A percentile compares a stretch with the other conserved stretches of the same genome.
phyloP scores from a whole-genome alignment of 92 coral and sea anemone genomes.

The Umimayanthus kanabou region DNA sequence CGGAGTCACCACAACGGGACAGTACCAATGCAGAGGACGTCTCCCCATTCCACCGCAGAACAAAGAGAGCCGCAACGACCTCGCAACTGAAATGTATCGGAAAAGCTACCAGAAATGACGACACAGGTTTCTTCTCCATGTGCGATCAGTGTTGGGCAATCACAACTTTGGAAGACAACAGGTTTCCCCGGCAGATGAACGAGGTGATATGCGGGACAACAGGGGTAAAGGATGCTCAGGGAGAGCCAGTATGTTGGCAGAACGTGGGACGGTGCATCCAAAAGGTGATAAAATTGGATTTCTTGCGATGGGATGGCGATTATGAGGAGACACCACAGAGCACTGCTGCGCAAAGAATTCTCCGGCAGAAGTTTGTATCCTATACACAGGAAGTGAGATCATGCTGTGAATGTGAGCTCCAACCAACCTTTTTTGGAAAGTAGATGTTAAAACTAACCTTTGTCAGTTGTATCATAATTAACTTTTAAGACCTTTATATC shows the following conservation, averaged over 20 bases:
- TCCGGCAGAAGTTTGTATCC: neutral
- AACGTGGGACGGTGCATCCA: conserved; percentile 5
- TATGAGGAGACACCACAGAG: neutral
- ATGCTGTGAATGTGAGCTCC: conserved; percentile 32
- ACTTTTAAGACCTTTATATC: too few species aligned
- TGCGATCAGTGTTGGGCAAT: conserved; percentile 31
- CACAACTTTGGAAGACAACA: conserved; percentile 2
- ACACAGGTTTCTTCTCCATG: conserved; percentile 29
- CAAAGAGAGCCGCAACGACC: neutral
- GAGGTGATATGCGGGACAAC: conserved; percentile 11
- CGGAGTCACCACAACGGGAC: neutral
- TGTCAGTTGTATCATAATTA: too few species aligned
- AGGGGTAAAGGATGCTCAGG: neutral
- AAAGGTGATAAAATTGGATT: conserved; percentile 7
- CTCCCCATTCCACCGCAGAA: neutral
- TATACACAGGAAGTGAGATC: conserved; percentile 29
- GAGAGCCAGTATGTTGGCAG: neutral
- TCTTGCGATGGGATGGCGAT: conserved; percentile 6
- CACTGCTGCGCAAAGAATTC: neutral
- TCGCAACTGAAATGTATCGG: neutral
- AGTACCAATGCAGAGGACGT: neutral
- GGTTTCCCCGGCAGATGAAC: conserved; percentile 15
- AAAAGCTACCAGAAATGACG: neutral
- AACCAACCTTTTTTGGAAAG: neutral
- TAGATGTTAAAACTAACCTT: too few species aligned